Evolutionary conservation across 2,113 vertebrate species (phyloP), one percentile per base, ranked within the genome.

Genomic region (Hypomesus transpacificus): DNA sequence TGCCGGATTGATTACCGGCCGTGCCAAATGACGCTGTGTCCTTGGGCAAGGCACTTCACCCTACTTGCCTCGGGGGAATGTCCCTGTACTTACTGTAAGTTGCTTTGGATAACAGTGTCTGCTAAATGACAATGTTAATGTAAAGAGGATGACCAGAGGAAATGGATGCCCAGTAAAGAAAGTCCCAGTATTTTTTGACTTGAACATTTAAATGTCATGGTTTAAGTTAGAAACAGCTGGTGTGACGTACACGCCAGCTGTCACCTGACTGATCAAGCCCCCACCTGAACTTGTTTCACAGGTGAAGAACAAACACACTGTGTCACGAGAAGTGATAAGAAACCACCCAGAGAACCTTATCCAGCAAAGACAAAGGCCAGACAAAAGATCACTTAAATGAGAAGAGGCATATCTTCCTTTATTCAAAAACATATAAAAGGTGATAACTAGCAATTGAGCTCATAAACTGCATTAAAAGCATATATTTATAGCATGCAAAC

Each of bases 321-420:
- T 73, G 67, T 59, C 51, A 61, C 61, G 73, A 50, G 22, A 56
- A 28, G 68, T 70, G 80, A 66, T 82, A 71, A 71, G 53, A 67
- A 51, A 54, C 54, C 20, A 39, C 31, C 50, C 4, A 54, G 54
- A 22, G 9, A 56, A 50, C 60, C 65, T n/a, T 54, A 58, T 66
- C 13, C 64, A 14, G 14, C 28, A 18, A 21, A 59, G 24, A 28
- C 24, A 63, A 34, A 34, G 14, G 31, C 16, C 17, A 24, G 28
- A n/a, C n/a, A 26, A 13, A 9, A 46, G 9, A 46, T 13, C 39
- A 46, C 39, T 46, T 9, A 18, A 26, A 31, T 63, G 26, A 22
- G 31, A n/a, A 50, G 50, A 51, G 61, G 18, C 16, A 7, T 21
- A n/a, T 61, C 65, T 20, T 52, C 70, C 21, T 14, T 58, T 50